Evolutionary conservation across 2,113 vertebrate species (phyloP).

Genomic region (Callipepla californica): DNA sequence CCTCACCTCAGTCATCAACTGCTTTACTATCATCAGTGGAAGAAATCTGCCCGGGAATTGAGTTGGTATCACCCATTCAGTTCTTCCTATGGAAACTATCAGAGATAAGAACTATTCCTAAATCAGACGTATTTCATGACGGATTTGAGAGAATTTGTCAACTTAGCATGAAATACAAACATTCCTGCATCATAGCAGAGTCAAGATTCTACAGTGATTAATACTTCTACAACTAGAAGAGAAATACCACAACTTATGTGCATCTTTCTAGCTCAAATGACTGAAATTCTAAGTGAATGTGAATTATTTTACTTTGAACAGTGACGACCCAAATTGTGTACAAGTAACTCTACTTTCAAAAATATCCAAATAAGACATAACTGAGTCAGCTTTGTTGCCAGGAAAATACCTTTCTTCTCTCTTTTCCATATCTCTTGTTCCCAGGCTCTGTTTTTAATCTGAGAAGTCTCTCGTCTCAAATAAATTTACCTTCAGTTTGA

Average conservation of each 20-base stretch:
- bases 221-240: neutral
- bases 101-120: neutral
- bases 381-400: neutral
- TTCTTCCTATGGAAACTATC: neutral
- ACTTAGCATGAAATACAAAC: neutral
- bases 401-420: neutral
- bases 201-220: neutral
- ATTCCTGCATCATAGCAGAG: neutral
- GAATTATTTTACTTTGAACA: neutral
- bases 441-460: neutral
- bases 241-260: neutral
- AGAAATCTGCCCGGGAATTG: neutral
- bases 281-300: neutral
- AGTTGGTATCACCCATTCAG: neutral
- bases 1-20: neutral
- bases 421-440: neutral
- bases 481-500: neutral
- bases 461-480: constrained; percentile 1
- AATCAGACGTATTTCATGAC: neutral
- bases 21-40: neutral
- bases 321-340: neutral
- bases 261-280: neutral
- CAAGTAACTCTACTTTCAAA: constrained; percentile 11
- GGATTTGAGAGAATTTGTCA: neutral
- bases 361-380: neutral